A percentile compares a stretch with the other conserved stretches of the same genome.
These are phyloP conservation scores for Nomada goodeniana DNA, from an alignment of 2,888 invertebrate species.

Conservation along the genomic window DNA sequence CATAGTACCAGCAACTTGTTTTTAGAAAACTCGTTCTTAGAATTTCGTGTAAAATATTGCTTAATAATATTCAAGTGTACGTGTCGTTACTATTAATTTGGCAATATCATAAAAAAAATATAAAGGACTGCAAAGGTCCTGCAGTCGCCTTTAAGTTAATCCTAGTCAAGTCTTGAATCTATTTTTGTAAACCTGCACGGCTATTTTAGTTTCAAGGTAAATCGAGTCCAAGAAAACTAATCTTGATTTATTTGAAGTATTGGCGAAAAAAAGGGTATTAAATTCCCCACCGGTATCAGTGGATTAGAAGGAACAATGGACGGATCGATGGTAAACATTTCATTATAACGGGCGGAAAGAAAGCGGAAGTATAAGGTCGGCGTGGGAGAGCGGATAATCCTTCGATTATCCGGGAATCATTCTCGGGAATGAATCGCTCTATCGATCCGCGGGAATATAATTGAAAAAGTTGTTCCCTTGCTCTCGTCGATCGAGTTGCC, in stretches of 20 bases:
- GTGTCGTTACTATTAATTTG: too few relatives aligned
- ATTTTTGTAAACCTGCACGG: too few relatives aligned
- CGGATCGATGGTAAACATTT: conserved; percentile 69
- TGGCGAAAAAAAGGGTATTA: neutral
- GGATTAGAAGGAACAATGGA: conserved; percentile 41
- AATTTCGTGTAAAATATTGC: too few relatives aligned
- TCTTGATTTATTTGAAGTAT: conserved; percentile 1
- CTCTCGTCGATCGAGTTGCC: conserved; percentile 62
- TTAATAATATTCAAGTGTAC: too few relatives aligned
- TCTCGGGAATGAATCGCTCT: conserved; percentile 71
- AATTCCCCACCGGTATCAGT: neutral
- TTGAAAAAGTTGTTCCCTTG: conserved; percentile 76
- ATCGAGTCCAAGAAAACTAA: neutral
- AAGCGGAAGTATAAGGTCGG: conserved; percentile 49
- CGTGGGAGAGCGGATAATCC: conserved; percentile 64
- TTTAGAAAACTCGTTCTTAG: too few relatives aligned
- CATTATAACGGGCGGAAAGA: conserved; percentile 65
- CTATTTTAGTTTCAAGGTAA: neutral
- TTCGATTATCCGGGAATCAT: conserved; percentile 73
- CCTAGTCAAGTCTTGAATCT: neutral
- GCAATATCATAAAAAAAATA: too few relatives aligned
- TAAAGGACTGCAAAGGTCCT: too few relatives aligned
- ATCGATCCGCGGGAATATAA: conserved; percentile 74
- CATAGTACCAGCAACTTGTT: too few relatives aligned
- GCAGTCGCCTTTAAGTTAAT: too few relatives aligned